Base-by-base conservation (phyloP, 2,113 vertebrate species). In the Ranitomeya imitator region DNA sequence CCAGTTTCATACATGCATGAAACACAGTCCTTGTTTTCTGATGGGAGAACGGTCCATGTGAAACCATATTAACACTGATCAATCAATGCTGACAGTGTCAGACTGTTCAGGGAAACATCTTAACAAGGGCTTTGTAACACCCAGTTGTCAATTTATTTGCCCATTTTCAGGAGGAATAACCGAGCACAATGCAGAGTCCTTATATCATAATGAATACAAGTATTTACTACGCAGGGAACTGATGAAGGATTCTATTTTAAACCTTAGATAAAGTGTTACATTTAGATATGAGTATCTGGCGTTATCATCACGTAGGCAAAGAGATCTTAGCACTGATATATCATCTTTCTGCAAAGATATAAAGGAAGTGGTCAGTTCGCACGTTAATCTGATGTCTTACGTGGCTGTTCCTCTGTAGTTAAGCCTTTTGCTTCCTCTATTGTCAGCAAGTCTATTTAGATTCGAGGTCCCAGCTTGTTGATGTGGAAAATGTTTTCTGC, bases 351-450 rank as follows among this genome's bases (percentile, higher is more conserved):
- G 55, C 55, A 4, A 19, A 81, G 79, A 61, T 69, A 54, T 67
- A 12, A n/a, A 71, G 63, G 82, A 84, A 84, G 63, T 71, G n/a
- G 63, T 54, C 82, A 84, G 45, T 84, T 84, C 55, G 12, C 45
- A 52, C 37, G 13, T 55, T 54, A 54, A 69, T 54, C 82, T 54
- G 51, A 69, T 84, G 51, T 23, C 12, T 55, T 67, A 31, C n/a
- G 21, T 52, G 61, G 21, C 81, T 83, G 61, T 83, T 83, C 61
- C 63, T 67, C 19, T 51, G 15, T 15, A 54, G 37, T n/a, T 21
- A 51, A 26, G 15, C 37, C 13, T 84, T 69, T 52, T 10, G 63
- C 65, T 84, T 84, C 82, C 63, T 52, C 51, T 71, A 26, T 55
- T 19, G 21, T 84, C 63, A 84, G 65, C 63, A 71, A 26, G 16